Conservation (phyloP, 2,888 invertebrate species). For the Aethes cnicana region DNA sequence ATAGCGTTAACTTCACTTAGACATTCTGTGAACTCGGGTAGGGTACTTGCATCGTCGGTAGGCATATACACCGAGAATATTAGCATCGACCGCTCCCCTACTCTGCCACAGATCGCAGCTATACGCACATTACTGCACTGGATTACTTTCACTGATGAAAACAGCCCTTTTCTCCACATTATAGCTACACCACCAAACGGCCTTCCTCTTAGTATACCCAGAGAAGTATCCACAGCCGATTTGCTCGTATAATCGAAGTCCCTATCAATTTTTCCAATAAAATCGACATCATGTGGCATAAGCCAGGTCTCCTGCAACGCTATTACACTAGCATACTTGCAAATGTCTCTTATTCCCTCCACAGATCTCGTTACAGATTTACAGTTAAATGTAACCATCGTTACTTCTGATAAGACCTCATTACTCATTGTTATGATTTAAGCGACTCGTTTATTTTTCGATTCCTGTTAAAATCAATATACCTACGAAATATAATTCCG, state of each 20-base stretch:
- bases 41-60: background rate
- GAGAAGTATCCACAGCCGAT: background rate
- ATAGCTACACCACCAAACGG: background rate
- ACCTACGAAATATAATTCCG: slow-evolving; percentile 27
- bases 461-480: slow-evolving; percentile 4
- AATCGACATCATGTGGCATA: background rate
- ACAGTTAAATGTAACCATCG: background rate
- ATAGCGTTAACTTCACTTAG: background rate
- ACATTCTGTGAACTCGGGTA: background rate
- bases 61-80: background rate
- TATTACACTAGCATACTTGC: background rate
- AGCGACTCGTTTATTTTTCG: background rate
- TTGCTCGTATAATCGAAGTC: background rate
- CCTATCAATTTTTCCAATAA: background rate
- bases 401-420: background rate
- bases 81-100: background rate
- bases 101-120: background rate
- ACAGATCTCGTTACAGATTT: background rate
- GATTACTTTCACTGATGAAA: background rate
- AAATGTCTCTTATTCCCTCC: background rate
- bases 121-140: background rate
- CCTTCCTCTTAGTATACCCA: background rate
- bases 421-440: background rate
- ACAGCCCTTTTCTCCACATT: background rate
- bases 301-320: background rate